Conservation (phyloP, 2,797 vertebrate species). For the Cichlasoma orientale region DNA sequence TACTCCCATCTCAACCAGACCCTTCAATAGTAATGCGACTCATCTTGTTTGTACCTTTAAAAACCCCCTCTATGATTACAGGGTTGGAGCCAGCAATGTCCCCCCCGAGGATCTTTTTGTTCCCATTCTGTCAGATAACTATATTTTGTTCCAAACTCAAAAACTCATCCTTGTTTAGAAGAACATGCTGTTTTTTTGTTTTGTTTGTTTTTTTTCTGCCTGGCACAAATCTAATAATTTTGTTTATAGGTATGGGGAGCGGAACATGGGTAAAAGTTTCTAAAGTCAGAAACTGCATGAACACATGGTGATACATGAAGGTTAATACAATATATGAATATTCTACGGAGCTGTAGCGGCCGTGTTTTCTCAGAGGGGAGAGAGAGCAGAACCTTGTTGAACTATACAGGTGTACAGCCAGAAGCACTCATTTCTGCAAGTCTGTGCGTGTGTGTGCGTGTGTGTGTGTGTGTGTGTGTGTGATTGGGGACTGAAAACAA, state of each 20-base stretch:
- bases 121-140: constrained; percentile 61
- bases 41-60: constrained; percentile 55
- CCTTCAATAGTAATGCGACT: constrained; percentile 30
- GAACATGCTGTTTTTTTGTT: neutral
- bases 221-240: constrained; percentile 5
- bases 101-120: constrained; percentile 26
- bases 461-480: neutral
- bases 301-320: constrained; percentile 16
- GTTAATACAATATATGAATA: constrained; percentile 28
- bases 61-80: constrained; percentile 27
- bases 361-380: constrained; percentile 25
- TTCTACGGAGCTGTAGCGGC: neutral
- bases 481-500: neutral
- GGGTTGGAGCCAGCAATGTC: constrained; percentile 17
- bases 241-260: neutral
- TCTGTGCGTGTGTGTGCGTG: neutral
- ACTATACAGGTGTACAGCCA: constrained; percentile 16
- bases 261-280: neutral
- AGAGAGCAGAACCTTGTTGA: constrained; percentile 12
- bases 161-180: constrained; percentile 25
- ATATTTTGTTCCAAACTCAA: constrained; percentile 37
- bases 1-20: constrained; percentile 35
- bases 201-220: neutral
- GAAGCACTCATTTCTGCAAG: neutral
- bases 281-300: neutral